Percentiles rank a stretch among this genome's conserved stretches.
These are phyloP conservation scores for Kuschelorhynchus macadamiae DNA, from an alignment of 2,888 invertebrate species.

Conservation along the genomic window DNA sequence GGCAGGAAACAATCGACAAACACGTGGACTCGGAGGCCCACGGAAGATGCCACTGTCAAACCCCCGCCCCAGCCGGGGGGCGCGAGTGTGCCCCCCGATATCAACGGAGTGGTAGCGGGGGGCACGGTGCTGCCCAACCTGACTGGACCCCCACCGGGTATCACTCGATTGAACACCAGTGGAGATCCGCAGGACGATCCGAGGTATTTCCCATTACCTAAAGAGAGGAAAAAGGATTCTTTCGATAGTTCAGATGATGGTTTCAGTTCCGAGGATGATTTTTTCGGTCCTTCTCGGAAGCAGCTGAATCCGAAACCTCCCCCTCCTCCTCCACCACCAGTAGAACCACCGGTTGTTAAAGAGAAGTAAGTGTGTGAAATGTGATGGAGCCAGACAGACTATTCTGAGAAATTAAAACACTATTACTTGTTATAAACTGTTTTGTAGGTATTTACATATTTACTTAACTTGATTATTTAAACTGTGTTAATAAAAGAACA, in stretches of 20 bases:
- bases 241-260: constrained; percentile 79
- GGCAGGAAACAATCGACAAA: constrained; percentile 43
- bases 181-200: constrained; percentile 78
- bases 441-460: too few species aligned
- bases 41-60: constrained; percentile 71
- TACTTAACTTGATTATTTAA: too few species aligned
- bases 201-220: constrained; percentile 78
- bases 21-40: constrained; percentile 45
- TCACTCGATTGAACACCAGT: constrained; percentile 60
- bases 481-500: too few species aligned
- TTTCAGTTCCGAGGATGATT: constrained; percentile 74
- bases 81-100: constrained; percentile 54
- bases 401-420: too few species aligned
- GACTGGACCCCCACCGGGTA: constrained; percentile 66
- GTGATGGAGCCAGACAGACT: too few species aligned
- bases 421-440: too few species aligned
- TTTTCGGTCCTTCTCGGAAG: constrained; percentile 60
- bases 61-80: constrained; percentile 78
- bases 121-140: constrained; percentile 57
- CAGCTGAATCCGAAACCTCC: background rate
- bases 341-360: constrained; percentile 65
- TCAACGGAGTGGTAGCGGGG: constrained; percentile 52
- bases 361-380: constrained; percentile 22
- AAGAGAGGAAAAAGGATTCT: constrained; percentile 77
- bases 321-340: too few species aligned